Conservation (phyloP, 2,888 invertebrate genomes). For the Julus scanicus region DNA sequence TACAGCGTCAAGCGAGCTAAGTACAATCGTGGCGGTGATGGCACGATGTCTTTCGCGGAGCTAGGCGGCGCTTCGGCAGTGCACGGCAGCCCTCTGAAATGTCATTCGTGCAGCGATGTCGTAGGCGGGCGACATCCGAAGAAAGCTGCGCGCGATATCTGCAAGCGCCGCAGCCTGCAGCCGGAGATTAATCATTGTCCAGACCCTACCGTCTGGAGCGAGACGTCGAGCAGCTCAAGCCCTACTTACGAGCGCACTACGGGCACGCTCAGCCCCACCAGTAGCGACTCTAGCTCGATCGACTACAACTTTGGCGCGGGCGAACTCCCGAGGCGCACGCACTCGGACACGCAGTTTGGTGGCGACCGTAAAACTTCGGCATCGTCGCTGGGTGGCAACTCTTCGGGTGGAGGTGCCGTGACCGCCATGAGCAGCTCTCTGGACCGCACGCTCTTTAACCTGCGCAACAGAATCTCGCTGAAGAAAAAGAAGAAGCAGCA, state of each 20-base stretch:
- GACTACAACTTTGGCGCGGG: conserved; percentile 54
- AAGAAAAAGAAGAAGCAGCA: conserved; percentile 58
- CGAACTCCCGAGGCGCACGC: conserved; percentile 36
- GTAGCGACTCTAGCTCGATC: conserved; percentile 61
- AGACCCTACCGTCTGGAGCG: conserved; percentile 60
- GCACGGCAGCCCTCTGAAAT: conserved; percentile 31
- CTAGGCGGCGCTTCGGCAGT: not conserved
- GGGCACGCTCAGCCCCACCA: conserved; percentile 60
- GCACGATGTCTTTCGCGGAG: not conserved
- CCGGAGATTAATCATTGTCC: not conserved
- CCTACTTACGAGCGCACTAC: conserved; percentile 59
- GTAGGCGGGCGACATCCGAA: conserved; percentile 52
- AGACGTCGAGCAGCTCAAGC: conserved; percentile 60
- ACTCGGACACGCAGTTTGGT: conserved; percentile 53
- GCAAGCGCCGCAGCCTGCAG: conserved; percentile 57
- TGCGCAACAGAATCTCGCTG: conserved; percentile 59
- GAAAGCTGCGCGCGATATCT: not conserved
- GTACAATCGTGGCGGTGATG: not conserved
- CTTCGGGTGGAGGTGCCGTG: not conserved
- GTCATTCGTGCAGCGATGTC: conserved; percentile 57
- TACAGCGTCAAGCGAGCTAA: not conserved
- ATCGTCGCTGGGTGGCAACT: not conserved
- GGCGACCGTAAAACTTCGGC: not conserved
- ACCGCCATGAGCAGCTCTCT: conserved; percentile 51
- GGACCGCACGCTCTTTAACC: conserved; percentile 59